Evolutionary conservation across 2,888 invertebrate genomes (phyloP), one percentile per base, ranked within the genome.

Genomic region (Thymelicus sylvestris): DNA sequence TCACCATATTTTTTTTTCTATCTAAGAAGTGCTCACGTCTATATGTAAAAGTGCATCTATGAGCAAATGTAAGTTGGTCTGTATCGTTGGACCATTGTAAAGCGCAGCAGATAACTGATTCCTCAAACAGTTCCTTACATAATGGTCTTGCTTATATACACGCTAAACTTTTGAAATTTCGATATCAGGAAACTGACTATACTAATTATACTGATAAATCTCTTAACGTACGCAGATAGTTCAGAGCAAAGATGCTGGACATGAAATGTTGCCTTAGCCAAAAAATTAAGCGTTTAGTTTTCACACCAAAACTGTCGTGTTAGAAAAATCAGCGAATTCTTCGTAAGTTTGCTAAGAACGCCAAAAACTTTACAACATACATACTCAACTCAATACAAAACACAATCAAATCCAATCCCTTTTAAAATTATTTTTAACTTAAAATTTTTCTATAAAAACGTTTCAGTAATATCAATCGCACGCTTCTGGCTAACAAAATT

Each of bases 1-100:
- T 80, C 74, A 70, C 69, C 66, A 70, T 70, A 67, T 75, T 76
- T 78, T 81, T n/a, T 76, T 84, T 73, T 78, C 87, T 90, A 90
- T 86, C 88, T 90, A 90, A 80, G 79, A 78, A 77, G 91, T 91
- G 91, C 85, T 79, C 87, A 89, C 83, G 73, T 87, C 88, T 91
- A 87, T 78, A 77, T 79, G 82, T 52, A 85, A 82, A 84, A 80
- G 90, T 91, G 91, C 90, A 85, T 80, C 89, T 91, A 91, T 90
- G 91, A 92, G 91, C 90, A 88, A 89, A 84, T 86, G 83, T 86
- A 83, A 80, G 79, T 86, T 79, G 78, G 80, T 86, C 87, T 85
- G 83, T 81, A 84, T 81, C 83, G 81, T 85, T 88, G 86, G 89
- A 90, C 90, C 92, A 83, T 85, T 80, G 80, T 74, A 79, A 87